Evolutionary conservation across 1,140 invertebrate species (phyloP), one percentile per base, ranked within the genome.

Genomic region (Drosophila setifemur): DNA sequence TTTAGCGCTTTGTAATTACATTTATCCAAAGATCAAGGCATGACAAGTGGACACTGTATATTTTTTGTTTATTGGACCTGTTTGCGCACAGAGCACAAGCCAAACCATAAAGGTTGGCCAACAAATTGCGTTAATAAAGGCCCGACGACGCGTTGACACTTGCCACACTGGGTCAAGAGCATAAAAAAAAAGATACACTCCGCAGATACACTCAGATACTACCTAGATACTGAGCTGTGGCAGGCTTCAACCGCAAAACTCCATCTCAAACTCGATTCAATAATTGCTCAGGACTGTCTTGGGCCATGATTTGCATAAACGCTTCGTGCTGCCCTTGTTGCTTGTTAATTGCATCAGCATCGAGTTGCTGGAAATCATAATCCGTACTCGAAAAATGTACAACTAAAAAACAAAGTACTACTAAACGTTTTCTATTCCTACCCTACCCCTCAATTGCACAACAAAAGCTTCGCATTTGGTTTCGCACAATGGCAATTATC

Each of bases 401-500:
- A 37, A 37, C 14, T 6, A 12, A 3, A 33, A 35, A 35, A 16
- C 2, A 9, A 28, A 28, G 9, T 8, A 28, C 40, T 33, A 53
- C 52, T 76, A 71, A 74, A 61, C 52, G 73, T 44, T 33, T 49
- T 33, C 50, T 35, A 40, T 16, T 23, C 1, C 14, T 37, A 12
- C 55, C 39, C 50, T 35, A 40, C 11, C 29, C 1, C 14, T 37
- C 33, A 39, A 47, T 78, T 79, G 60, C 64, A 73, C 69, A 78
- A 82, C 64, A 75, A 68, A 45, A 57, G 61, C 49, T 58, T 50
- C 7, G 49, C 64, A 28, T 64, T 64, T 37, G 57, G 42, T 35
- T 73, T 85, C 78, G 66, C 69, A 83, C 79, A 83, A 83, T 79
- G 74, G 70, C 78, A 85, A 86, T 85, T 86, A 85, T 79, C 67